Conservation (phyloP, 2,888 invertebrate genomes). For the Liopterus haemorrhoidalis region DNA sequence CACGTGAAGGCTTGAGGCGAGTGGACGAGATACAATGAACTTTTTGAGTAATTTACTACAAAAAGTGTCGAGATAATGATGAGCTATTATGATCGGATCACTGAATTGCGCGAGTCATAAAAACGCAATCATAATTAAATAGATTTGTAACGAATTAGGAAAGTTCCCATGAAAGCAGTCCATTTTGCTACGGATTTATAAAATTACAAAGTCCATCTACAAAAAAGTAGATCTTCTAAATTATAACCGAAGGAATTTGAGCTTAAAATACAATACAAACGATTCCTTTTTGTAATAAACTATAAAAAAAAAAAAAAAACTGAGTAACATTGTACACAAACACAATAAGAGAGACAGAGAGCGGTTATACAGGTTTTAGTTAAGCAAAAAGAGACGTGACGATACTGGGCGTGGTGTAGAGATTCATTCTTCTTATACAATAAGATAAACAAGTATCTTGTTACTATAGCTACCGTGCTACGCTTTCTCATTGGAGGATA, state of each 20-base stretch:
- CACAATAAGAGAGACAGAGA: constrained; percentile 34
- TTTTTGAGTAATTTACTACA: too few relatives aligned
- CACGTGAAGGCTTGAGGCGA: too few relatives aligned
- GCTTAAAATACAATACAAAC: constrained; percentile 23
- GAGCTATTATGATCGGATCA: too few relatives aligned
- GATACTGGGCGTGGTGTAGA: constrained; percentile 44
- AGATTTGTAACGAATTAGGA: constrained; percentile 8
- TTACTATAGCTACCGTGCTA: constrained; percentile 49
- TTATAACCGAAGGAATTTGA: constrained; percentile 23
- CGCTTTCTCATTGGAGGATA: constrained; percentile 45
- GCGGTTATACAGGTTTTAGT: constrained; percentile 34
- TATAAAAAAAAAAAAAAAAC: constrained; percentile 1
- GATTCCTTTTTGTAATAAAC: constrained; percentile 20
- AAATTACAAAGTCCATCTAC: constrained; percentile 12
- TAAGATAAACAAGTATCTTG: constrained; percentile 42
- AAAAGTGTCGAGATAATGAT: too few relatives aligned
- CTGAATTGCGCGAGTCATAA: too few relatives aligned
- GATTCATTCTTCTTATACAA: constrained; percentile 46
- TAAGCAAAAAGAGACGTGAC: constrained; percentile 42
- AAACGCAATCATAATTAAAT: constrained; percentile 20
- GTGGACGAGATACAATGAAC: too few relatives aligned
- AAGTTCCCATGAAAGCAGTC: constrained; percentile 18
- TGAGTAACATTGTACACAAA: constrained; percentile 22
- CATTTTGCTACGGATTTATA: constrained; percentile 19
- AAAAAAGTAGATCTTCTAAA: constrained; percentile 15